Evolutionary conservation across 2,113 vertebrate genomes (phyloP).

Genomic region (Oryzias woworae): DNA sequence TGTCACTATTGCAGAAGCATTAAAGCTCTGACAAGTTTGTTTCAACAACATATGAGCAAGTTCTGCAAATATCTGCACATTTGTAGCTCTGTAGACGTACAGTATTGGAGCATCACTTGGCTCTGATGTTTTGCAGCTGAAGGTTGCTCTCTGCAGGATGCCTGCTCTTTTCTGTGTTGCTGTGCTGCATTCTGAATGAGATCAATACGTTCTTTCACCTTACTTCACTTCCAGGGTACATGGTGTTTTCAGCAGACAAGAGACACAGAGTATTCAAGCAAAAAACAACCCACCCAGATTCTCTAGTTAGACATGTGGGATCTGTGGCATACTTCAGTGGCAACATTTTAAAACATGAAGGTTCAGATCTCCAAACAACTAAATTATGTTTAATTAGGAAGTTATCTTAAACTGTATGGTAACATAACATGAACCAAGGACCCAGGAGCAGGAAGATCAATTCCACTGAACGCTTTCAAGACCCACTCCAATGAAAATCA

Average conservation of each 20-base stretch:
- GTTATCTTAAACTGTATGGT: too few relatives aligned
- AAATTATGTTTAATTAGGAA: too few relatives aligned
- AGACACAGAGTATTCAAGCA: conserved; percentile 58
- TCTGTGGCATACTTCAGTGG: conserved; percentile 64
- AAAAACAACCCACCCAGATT: conserved; percentile 55
- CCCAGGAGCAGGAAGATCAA: too few relatives aligned
- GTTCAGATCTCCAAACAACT: conserved; percentile 20
- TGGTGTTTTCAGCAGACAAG: conserved; percentile 59
- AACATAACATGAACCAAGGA: too few relatives aligned
- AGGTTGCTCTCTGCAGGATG: conserved; percentile 54
- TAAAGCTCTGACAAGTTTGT: conserved; percentile 7
- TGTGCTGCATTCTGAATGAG: conserved; percentile 47
- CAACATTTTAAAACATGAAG: conserved; percentile 38
- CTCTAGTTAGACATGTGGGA: conserved; percentile 54
- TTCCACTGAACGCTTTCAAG: too few relatives aligned
- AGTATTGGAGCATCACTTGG: conserved; percentile 15
- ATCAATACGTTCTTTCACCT: conserved; percentile 68
- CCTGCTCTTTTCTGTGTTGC: conserved; percentile 40
- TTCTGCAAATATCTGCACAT: conserved; percentile 2
- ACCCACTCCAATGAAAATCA: too few relatives aligned
- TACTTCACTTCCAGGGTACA: conserved; percentile 61
- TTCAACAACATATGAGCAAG: conserved; percentile 4
- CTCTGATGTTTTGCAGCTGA: conserved; percentile 42
- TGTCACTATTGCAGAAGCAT: neutral
- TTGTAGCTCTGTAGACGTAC: conserved; percentile 17